Percentiles rank a stretch among this genome's conserved stretches.
These are phyloP conservation scores for Apeira syringaria DNA, from an alignment of 2,888 invertebrate genomes.

Conservation along the genomic window DNA sequence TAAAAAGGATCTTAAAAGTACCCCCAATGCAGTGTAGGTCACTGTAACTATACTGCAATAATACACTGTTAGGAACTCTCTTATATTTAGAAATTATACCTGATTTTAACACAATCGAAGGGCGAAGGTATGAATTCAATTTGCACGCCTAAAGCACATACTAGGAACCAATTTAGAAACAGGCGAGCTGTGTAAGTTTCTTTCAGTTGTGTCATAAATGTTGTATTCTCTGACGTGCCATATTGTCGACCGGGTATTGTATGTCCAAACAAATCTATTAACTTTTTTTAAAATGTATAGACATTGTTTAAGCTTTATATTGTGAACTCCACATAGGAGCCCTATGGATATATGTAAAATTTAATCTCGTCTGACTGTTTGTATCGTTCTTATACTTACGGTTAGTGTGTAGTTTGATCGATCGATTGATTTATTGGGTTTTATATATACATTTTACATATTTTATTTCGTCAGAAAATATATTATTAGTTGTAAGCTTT, in stretches of 20 bases:
- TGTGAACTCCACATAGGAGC: slow-evolving; percentile 49
- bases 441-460: slow-evolving; percentile 4
- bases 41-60: too few relatives aligned
- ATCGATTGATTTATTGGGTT: slow-evolving; percentile 5
- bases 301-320: slow-evolving; percentile 34
- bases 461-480: slow-evolving; percentile 1
- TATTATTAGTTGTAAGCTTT: too few relatives aligned
- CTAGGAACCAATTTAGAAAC: too few relatives aligned
- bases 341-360: slow-evolving; percentile 35
- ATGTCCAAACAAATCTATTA: slow-evolving; percentile 55
- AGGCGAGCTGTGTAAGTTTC: too few relatives aligned
- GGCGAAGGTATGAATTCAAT: too few relatives aligned
- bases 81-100: too few relatives aligned
- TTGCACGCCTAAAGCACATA: too few relatives aligned
- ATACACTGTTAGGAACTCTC: too few relatives aligned
- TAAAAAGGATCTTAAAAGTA: too few relatives aligned
- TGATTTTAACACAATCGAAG: too few relatives aligned
- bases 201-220: too few relatives aligned
- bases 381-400: slow-evolving; percentile 29
- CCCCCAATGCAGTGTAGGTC: too few relatives aligned
- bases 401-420: slow-evolving; percentile 23
- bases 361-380: slow-evolving; percentile 38
- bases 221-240: neutral
- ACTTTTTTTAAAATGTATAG: slow-evolving; percentile 42
- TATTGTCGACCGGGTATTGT: slow-evolving; percentile 7